Percentiles rank a stretch among this genome's conserved stretches.
Conservation (phyloP, 2,888 invertebrate genomes). For the Amphiduros pacificus region DNA sequence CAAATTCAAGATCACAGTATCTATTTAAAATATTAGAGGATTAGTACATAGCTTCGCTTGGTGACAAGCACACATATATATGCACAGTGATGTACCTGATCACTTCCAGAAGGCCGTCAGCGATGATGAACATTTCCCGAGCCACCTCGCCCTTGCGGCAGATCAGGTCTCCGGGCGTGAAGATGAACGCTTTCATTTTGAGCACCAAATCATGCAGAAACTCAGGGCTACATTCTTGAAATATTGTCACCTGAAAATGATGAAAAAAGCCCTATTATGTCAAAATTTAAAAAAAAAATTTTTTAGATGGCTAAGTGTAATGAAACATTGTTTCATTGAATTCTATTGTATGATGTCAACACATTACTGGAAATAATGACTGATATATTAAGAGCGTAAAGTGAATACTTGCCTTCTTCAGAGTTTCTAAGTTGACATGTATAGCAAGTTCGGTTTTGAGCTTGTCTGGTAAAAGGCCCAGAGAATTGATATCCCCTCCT, state of each 20-base stretch:
- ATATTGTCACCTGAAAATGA: slow-evolving; percentile 77
- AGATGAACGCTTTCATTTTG: slow-evolving; percentile 98
- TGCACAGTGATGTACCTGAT: slow-evolving; percentile 64
- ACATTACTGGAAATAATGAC: no score
- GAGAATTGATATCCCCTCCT: slow-evolving; percentile 92
- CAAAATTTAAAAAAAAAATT: no score
- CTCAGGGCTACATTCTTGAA: slow-evolving; percentile 97
- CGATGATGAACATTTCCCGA: slow-evolving; percentile 97
- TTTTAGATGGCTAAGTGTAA: no score
- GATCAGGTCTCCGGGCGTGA: slow-evolving; percentile 95
- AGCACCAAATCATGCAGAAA: slow-evolving; percentile 94
- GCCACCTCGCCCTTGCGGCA: slow-evolving; percentile 94
- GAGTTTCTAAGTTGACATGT: slow-evolving; percentile 90
- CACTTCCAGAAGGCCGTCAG: slow-evolving; percentile 93
- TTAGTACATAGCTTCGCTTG: no score
- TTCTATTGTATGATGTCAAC: no score
- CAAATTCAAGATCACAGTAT: no score
- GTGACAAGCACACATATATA: no score
- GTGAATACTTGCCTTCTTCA: slow-evolving; percentile 89
- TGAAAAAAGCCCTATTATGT: no score
- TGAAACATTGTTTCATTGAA: no score
- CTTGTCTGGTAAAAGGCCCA: slow-evolving; percentile 91
- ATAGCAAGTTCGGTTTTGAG: slow-evolving; percentile 94
- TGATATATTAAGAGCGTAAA: no score
- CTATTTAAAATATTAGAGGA: no score